Evolutionary conservation across 2,797 vertebrate species (phyloP).

Genomic region (Fratercula arctica): DNA sequence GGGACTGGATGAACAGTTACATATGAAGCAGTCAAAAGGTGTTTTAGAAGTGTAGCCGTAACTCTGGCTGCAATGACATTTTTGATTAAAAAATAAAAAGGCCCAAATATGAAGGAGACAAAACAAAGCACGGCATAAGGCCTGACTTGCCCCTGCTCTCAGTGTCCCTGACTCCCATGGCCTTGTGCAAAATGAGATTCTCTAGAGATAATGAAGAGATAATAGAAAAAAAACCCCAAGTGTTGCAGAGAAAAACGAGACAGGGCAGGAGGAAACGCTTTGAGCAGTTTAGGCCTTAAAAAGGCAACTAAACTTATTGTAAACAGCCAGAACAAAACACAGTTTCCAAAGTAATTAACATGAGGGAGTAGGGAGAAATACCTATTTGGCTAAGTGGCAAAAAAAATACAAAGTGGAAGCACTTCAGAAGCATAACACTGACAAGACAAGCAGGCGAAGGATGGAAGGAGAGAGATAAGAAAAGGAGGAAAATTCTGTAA

Average conservation of each 20-base stretch:
- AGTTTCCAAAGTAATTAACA: conserved; percentile 54
- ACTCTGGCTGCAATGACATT: background rate
- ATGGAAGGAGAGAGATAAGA: conserved; percentile 66
- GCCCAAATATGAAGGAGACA: conserved; percentile 16
- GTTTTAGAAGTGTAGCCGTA: background rate
- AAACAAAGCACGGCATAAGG: conserved; percentile 11
- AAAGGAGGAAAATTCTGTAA: conserved; percentile 70
- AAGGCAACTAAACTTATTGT: background rate
- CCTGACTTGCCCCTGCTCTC: background rate
- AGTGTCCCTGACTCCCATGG: background rate
- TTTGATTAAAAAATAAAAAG: conserved; percentile 48
- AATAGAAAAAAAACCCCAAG: background rate
- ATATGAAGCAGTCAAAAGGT: conserved; percentile 24
- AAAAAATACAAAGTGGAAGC: conserved; percentile 54
- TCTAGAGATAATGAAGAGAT: background rate
- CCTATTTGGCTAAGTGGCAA: conserved; percentile 42
- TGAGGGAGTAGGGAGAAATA: conserved; percentile 42
- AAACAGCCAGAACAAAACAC: conserved; percentile 46
- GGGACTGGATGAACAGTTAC: conserved; percentile 20
- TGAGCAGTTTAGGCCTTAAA: conserved; percentile 7
- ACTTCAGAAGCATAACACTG: conserved; percentile 27
- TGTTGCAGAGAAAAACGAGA: background rate
- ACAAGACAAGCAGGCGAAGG: conserved; percentile 32
- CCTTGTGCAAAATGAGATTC: conserved; percentile 12
- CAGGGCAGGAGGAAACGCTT: background rate